Base-by-base conservation (phyloP, 2,888 invertebrate genomes). In the Barypeithes pellucidus region DNA sequence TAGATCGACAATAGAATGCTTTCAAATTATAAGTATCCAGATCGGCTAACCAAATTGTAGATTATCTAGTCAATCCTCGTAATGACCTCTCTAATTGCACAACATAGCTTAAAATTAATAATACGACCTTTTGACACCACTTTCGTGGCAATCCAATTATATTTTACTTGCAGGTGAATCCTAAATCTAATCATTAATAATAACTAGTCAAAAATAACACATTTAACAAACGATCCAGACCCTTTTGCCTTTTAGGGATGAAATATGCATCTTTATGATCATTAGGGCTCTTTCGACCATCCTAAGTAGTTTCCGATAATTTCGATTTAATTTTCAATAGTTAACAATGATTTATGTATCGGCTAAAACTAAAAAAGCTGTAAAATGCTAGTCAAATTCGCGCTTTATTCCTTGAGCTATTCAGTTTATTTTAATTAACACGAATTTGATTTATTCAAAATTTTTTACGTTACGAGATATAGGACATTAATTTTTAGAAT, bases 301-400 rank as follows among this genome's bases (percentile, higher is more conserved):
- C n/a, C 50, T 50, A 50, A 50, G 50, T 50, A 50, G 24, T 50
- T 50, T 50, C 24, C 50, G n/a, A 50, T 50, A 50, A 50, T 50
- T 12, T 12, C 12, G 20, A 50, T 50, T 50, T 50, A 50, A 50
- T 50, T 50, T 50, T 11, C 11, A 20, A 24, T n/a, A 24, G 11
- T 22, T n/a, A 50, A 50, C 12, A 16, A 12, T 4, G 22, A 50
- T 22, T 50, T 50, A 50, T n/a, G 24, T 12, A 5, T 22, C 3
- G 8, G 3, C 7, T 3, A 16, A 1, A n/a, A 3, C 39, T 3
- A 2, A 5, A 12, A 39, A n/a, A 39, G 12, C 36, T 36, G 9
- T 8, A 2, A 8, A 36, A 33, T 33, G 8, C 33, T 33, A 5
- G 33, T 33, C 33, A 33, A 33, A 33, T n/a, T n/a, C n/a, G n/a